These are phyloP conservation scores for Drosophila dives DNA, from an alignment of 2,888 invertebrate species.

Conservation along the genomic window DNA sequence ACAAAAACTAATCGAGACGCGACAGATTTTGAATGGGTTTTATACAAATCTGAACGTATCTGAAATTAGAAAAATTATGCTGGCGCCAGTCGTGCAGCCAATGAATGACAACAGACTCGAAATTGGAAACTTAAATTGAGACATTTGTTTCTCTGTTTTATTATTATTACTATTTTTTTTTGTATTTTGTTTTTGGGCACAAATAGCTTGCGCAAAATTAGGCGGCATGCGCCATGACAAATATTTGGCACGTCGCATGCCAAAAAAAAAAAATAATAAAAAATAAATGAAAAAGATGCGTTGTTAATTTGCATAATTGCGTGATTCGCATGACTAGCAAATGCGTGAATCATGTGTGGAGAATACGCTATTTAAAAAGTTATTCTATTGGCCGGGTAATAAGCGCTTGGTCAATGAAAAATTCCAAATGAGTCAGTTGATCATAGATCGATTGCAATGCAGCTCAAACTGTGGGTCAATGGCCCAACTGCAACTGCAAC, in stretches of 20 bases:
- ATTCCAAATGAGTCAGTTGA: constrained; percentile 49
- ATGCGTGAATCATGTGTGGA: constrained; percentile 52
- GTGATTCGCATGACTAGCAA: constrained; percentile 71
- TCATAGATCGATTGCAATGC: constrained; percentile 13
- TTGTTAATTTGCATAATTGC: constrained; percentile 74
- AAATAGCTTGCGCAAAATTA: constrained; percentile 22
- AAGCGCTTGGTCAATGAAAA: constrained; percentile 24
- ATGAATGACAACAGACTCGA: constrained; percentile 36
- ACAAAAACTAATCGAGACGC: constrained; percentile 33
- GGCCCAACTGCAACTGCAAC: constrained; percentile 49
- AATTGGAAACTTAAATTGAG: constrained; percentile 63
- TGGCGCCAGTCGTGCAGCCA: constrained; percentile 59
- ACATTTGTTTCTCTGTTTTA: constrained; percentile 25
- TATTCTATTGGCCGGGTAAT: constrained; percentile 8
- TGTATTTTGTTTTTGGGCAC: background rate
- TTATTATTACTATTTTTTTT: constrained; percentile 10
- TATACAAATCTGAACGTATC: constrained; percentile 21
- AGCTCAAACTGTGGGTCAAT: constrained; percentile 44
- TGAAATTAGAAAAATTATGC: constrained; percentile 55
- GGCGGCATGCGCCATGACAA: constrained; percentile 44
- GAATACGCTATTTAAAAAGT: constrained; percentile 13
- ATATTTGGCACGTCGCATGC: constrained; percentile 58
- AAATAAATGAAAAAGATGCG: constrained; percentile 41
- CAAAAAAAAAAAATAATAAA: constrained; percentile 21
- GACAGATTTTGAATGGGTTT: constrained; percentile 65